Evolutionary conservation across 2,888 invertebrate genomes (phyloP), one percentile per base, ranked within the genome.

Genomic region (Polydrusus pterygomalis): DNA sequence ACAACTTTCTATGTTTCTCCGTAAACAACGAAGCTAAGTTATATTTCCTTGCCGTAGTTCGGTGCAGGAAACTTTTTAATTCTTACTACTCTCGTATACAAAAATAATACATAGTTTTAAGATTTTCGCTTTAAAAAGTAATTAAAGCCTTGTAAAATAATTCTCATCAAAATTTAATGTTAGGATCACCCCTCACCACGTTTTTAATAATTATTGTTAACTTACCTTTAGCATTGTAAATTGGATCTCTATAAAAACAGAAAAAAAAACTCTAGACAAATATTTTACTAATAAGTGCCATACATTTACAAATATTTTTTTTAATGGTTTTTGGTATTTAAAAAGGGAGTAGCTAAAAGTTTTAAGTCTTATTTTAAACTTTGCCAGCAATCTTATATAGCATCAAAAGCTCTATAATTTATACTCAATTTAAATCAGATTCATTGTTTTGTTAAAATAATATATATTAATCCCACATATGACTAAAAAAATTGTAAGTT

Each of bases 221-320:
- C 47, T 54, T 45, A 63, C 62, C 62, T 25, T 58, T 69, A 74
- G 56, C n/a, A 34, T 17, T 74, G 70, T 70, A 74, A 69, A 69
- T 70, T 51, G 7, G 43, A 63, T 63, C 20, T 63, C 38, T 51
- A 51, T 40, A 51, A 34, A 9, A 43, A n/a, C n/a, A 49, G 43
- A 20, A 67, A 67, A 40, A 60, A 56, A 68, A 54, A 64, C 47
- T 38, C 49, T 54, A 51, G 45, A 54, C 69, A 63, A 69, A 69
- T 60, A 58, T 45, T 65, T 64, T 70, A 63, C 58, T 49, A 75
- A 56, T 70, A 73, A 65, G 77, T 77, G 77, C 77, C 73, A 73
- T 77, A 76, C 72, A 51, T 51, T 68, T 73, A 73, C 47, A 20
- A 65, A 40, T 68, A 68, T 10, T 2, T 58, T 30, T 38, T 30